Base-by-base conservation (phyloP, 2,888 invertebrate species). In the Bombylius major region DNA sequence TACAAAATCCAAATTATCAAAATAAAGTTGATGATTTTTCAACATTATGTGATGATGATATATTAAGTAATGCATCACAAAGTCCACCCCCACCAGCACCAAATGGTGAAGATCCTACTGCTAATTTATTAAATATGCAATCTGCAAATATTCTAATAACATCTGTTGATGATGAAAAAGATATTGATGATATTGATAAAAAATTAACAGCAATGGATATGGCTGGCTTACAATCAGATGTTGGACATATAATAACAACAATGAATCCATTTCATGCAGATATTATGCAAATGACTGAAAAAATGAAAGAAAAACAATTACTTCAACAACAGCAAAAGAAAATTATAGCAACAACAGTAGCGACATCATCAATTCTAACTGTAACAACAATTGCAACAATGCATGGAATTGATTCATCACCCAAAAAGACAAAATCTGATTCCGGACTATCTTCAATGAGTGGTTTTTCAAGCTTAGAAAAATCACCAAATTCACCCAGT, bases 371-470 rank as follows among this genome's bases (percentile, higher is more conserved):
- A 67, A 68, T 79, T 82, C 62, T 78, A 78, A 11, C 47, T 9
- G n/a, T 33, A 5, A 50, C 55, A 11, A 45, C 50, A 31, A 13
- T 32, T 44, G 33, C 46, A 14, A 34, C 14, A 12, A 6, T 52
- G 9, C 52, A 53, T 9, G 50, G 49, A n/a, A 56, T 56, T 14
- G 61, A 60, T 51, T 55, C 57, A 14, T 66, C 66, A 7, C 66
- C 68, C 6, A 67, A 68, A 47, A 69, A 68, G 55, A 65, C 87
- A 2, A 90, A 89, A 70, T 90, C 90, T 1, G 90, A 91, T 70
- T 90, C 90, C 0, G 90, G 90, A 0, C 74, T 91, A 53, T 89
- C 89, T 0, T 90, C 90, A 7, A 86, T 90, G 84, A 89, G 88
- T 67, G 89, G 89, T 5, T 87, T 89, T 82, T 88, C 88, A 12